Base-by-base conservation (phyloP, 2,797 vertebrate species). In the Acanthurus tractus region DNA sequence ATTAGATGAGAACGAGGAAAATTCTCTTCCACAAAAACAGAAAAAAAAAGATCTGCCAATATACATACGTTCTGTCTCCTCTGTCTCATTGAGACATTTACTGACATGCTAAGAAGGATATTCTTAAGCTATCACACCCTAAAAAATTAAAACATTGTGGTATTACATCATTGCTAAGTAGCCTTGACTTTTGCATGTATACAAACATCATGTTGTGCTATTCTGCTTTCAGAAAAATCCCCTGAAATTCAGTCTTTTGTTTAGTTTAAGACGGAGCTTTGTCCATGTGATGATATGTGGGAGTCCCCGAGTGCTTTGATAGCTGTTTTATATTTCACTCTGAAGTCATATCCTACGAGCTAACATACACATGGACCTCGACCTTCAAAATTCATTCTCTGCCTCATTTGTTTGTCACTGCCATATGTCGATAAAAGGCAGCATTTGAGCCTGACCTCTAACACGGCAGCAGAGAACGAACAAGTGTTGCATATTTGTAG, bases 351-450 rank as follows among this genome's bases (percentile, higher is more conserved):
- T 75, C 74, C 48, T 36, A 0, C 67, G 67, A 67, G 48, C 53
- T 46, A 8, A 81, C 45, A 52, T 15, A 50, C 65, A 69, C 74
- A 54, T 0, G 57, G 18, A 18, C 63, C 53, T 14, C n/a, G 18
- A 67, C 13, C 55, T 57, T 25, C 14, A n/a, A 52, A 72, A 34
- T 38, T 38, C 72, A 44, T 38, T 59, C 71, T 76, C 68, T 49
- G 46, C 61, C 63, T 50, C 65, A 44, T 18, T 10, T 0, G 53
- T 25, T 54, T 34, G 40, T 56, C 67, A 36, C 34, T 0, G 20
- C 75, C 89, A 83, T 80, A 40, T 87, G 83, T 68, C 42, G 8
- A 67, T 50, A 50, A 29, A 64, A 59, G 58, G 45, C 71, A 22
- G 42, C 55, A 50, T 74, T 71, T 68, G 77, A 9, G 15, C 45